These are phyloP conservation scores for Spondyliosoma cantharus DNA, from an alignment of 2,797 vertebrate genomes.

Conservation along the genomic window DNA sequence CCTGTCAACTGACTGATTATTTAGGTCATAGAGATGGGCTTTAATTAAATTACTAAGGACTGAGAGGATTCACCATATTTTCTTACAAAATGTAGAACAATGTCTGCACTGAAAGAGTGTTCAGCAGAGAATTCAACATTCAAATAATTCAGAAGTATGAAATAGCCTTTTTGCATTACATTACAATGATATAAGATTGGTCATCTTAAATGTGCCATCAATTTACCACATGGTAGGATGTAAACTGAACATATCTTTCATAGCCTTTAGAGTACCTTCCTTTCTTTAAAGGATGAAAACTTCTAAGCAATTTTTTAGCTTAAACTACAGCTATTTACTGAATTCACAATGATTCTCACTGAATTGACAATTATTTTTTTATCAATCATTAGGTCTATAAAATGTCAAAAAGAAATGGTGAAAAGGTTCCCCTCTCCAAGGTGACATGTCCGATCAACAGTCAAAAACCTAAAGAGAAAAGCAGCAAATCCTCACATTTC, in stretches of 20 bases:
- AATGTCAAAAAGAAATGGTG: neutral
- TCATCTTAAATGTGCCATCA: neutral
- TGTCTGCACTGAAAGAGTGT: neutral
- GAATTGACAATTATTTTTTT: neutral
- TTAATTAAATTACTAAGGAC: neutral
- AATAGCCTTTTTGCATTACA: neutral
- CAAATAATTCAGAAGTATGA: neutral
- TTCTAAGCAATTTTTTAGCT: neutral
- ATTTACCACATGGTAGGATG: neutral
- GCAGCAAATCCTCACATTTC: neutral
- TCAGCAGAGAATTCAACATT: neutral
- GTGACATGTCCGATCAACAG: neutral
- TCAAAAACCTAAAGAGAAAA: neutral
- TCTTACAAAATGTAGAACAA: neutral
- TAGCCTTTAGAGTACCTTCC: neutral
- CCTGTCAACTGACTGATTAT: neutral
- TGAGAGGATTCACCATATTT: neutral
- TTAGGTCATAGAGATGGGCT: neutral
- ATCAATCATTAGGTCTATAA: neutral
- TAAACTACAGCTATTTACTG: neutral
- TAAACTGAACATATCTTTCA: neutral
- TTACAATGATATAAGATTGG: neutral
- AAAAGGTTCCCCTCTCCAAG: neutral
- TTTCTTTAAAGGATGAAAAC: neutral
- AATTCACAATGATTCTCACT: too few species aligned